phyloP scores from a whole-genome alignment of 2,888 invertebrate species.

The Hypercompe scribonia region DNA sequence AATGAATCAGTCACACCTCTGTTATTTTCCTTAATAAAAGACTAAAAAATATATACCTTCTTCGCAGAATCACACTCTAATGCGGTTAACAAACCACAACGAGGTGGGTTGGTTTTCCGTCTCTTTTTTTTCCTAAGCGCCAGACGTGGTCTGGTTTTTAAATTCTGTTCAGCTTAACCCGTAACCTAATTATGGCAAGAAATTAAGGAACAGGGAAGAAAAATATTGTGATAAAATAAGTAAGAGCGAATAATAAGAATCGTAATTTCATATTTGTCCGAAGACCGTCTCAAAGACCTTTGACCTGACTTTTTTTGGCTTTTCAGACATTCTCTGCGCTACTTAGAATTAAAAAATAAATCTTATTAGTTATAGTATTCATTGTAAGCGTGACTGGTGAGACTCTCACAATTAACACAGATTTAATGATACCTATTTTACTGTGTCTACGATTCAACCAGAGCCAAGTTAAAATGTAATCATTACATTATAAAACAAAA shows the following conservation, averaged over 20 bases:
- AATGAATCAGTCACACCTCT: too few species aligned
- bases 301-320: too few species aligned
- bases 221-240: neutral
- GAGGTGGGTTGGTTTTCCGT: neutral
- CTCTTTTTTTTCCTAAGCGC: neutral
- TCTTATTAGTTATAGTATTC: too few species aligned
- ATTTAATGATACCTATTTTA: neutral
- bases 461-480: neutral
- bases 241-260: neutral
- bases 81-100: neutral
- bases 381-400: too few species aligned
- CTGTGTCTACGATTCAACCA: too few species aligned
- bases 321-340: too few species aligned
- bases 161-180: neutral
- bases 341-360: too few species aligned
- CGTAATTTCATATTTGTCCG: neutral
- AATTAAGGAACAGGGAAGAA: neutral
- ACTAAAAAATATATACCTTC: neutral
- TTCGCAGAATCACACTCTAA: neutral
- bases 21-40: neutral
- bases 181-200: neutral
- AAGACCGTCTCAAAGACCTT: too few species aligned
- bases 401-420: neutral
- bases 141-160: neutral
- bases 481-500: neutral